phyloP scores from a whole-genome alignment of 1,140 invertebrate genomes.

The Pachypsylla venusta region DNA sequence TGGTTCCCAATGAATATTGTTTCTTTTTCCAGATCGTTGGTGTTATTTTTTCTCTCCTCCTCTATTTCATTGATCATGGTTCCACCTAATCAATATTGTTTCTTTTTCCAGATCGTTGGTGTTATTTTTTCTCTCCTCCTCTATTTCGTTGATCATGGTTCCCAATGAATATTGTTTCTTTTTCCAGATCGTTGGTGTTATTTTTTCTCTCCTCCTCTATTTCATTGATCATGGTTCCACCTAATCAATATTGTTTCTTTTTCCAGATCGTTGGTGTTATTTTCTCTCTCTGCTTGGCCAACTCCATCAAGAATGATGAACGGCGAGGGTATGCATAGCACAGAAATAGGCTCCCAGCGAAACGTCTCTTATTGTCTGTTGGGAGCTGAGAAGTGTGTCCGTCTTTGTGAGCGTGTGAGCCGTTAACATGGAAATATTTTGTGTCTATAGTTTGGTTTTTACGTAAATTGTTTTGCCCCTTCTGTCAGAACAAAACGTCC shows the following conservation, averaged over 20 bases:
- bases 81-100: no score
- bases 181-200: not conserved
- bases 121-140: not conserved
- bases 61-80: no score
- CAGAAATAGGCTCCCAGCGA: not conserved
- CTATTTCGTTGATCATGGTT: not conserved
- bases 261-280: constrained; percentile 74
- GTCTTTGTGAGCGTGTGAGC: no score
- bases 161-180: not conserved
- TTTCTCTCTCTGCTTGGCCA: constrained; percentile 76
- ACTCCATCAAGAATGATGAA: constrained; percentile 64
- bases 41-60: constrained; percentile 25
- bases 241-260: no score
- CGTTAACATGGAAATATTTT: no score
- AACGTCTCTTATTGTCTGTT: no score
- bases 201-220: no score
- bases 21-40: not conserved
- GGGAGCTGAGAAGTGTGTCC: no score
- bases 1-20: not conserved
- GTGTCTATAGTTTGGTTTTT: no score
- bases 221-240: no score
- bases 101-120: not conserved
- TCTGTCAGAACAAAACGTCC: no score
- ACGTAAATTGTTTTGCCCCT: no score
- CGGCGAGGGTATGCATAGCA: constrained; percentile 3